These are phyloP conservation scores for Intellagama lesueurii DNA, from an alignment of 2,797 vertebrate genomes.

Conservation along the genomic window DNA sequence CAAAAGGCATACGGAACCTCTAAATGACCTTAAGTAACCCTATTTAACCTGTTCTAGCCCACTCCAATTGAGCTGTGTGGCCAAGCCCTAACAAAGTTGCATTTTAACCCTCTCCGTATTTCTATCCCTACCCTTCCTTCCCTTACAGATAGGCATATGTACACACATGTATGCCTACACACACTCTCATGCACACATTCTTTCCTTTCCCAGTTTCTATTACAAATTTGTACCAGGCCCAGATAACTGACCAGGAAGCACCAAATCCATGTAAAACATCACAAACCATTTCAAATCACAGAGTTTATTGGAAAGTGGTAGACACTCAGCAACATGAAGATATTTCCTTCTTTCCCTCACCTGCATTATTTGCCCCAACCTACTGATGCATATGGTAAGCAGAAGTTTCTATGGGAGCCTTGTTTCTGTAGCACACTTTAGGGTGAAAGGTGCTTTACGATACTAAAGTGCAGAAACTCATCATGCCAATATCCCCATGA, in stretches of 20 bases:
- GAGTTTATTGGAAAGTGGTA: neutral
- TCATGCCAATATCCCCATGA: neutral
- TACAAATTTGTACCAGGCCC: neutral
- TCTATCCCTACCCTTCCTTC: too few relatives aligned
- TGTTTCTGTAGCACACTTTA: neutral
- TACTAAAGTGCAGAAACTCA: neutral
- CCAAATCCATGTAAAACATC: neutral
- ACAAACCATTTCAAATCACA: neutral
- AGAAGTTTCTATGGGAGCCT: neutral
- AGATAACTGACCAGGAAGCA: neutral
- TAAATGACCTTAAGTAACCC: too few relatives aligned
- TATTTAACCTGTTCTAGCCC: too few relatives aligned
- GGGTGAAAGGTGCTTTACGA: neutral
- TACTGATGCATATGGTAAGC: neutral
- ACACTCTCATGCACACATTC: too few relatives aligned
- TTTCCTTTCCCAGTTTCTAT: neutral
- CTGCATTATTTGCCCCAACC: neutral
- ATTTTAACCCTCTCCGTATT: too few relatives aligned
- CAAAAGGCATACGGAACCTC: too few relatives aligned
- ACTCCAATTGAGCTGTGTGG: too few relatives aligned
- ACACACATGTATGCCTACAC: too few relatives aligned
- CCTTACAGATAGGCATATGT: too few relatives aligned
- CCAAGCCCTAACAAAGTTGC: too few relatives aligned
- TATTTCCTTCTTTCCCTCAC: neutral
- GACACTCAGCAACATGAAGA: neutral